phyloP scores from a whole-genome alignment of 2,113 vertebrate species.

The Dicerorhinus sumatrensis region DNA sequence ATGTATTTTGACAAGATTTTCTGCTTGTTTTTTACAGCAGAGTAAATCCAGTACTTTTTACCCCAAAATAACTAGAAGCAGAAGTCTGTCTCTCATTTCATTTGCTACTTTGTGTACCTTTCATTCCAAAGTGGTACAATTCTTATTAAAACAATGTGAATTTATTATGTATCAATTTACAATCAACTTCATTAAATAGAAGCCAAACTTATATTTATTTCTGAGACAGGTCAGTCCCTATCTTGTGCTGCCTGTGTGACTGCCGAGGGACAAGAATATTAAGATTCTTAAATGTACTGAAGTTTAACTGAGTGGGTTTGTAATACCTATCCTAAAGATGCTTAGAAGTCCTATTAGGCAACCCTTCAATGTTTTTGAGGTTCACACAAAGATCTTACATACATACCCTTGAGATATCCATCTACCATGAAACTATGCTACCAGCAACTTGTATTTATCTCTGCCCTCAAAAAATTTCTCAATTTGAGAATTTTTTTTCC shows the following conservation, averaged over 20 bases:
- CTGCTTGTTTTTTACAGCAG: too few species aligned
- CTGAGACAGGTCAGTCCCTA: neutral
- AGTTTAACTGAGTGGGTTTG: fast-evolving
- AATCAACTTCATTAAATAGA: neutral
- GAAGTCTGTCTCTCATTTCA: neutral
- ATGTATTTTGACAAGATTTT: too few species aligned
- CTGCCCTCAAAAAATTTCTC: neutral
- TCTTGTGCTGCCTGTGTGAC: neutral
- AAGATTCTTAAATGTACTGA: neutral
- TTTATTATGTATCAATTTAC: neutral
- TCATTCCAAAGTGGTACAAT: neutral
- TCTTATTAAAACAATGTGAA: neutral
- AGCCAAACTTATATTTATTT: neutral
- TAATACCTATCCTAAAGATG: neutral
- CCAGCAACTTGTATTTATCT: neutral
- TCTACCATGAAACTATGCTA: neutral
- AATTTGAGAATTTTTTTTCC: neutral
- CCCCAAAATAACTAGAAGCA: neutral
- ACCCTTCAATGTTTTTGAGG: neutral
- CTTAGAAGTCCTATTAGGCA: neutral
- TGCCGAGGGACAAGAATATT: neutral
- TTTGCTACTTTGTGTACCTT: neutral
- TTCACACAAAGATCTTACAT: neutral
- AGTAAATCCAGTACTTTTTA: neutral
- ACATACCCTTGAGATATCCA: neutral